Conservation (phyloP, 2,888 invertebrate species). For the Galerucella nymphaeae region DNA sequence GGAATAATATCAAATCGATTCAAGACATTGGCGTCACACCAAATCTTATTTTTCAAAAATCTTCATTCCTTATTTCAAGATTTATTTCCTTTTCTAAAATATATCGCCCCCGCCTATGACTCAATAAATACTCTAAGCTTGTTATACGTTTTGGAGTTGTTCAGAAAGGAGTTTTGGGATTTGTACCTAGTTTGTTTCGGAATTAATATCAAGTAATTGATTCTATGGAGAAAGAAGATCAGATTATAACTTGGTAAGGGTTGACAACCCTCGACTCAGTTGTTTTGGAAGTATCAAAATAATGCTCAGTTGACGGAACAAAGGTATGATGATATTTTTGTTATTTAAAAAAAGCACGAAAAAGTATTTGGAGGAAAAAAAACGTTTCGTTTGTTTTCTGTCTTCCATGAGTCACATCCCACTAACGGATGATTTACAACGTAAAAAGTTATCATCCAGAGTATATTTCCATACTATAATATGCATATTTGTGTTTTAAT, state of each 20-base stretch:
- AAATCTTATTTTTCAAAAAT: neutral
- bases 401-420: conserved; percentile 37
- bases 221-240: neutral
- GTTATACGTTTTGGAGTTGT: conserved; percentile 4
- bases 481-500: conserved; percentile 45
- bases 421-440: conserved; percentile 39
- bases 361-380: conserved; percentile 19
- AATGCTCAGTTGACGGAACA: no score
- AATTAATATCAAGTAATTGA: conserved; percentile 3
- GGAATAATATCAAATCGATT: conserved; percentile 44
- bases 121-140: neutral
- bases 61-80: no score
- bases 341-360: neutral
- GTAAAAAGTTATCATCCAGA: conserved; percentile 49
- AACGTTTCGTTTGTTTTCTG: conserved; percentile 34
- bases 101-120: neutral
- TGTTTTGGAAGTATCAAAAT: neutral
- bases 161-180: neutral
- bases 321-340: neutral
- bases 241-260: neutral
- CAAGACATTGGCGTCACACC: conserved; percentile 18
- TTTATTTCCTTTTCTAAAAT: neutral
- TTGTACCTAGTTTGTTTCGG: neutral
- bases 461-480: conserved; percentile 47
- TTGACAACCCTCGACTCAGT: neutral